A percentile compares a stretch with the other conserved stretches of the same genome.
Conservation (phyloP, 1,140 invertebrate species). For the Nylanderia fulva region DNA sequence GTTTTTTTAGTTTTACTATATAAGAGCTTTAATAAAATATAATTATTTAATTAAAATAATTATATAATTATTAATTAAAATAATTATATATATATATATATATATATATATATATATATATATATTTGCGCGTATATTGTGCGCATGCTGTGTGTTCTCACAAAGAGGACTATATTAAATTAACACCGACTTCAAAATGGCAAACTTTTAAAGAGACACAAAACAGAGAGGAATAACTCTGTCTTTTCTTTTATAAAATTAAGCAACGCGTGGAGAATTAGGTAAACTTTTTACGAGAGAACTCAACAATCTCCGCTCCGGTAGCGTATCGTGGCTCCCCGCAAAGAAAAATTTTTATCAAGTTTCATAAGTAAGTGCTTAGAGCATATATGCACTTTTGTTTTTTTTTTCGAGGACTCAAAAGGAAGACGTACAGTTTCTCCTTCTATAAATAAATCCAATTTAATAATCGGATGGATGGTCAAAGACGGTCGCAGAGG, state of each 20-base stretch:
- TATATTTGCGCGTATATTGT: background rate
- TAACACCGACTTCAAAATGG: background rate
- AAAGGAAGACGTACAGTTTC: too few species aligned
- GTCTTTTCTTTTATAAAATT: conserved; percentile 23
- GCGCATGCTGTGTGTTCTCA: background rate
- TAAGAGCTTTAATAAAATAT: background rate
- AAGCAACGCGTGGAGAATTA: conserved; percentile 45
- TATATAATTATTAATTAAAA: background rate
- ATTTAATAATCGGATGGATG: conserved; percentile 8
- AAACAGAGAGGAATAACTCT: background rate
- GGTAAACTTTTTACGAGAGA: conserved; percentile 39
- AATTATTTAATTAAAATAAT: background rate
- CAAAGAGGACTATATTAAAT: background rate
- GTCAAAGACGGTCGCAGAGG: background rate
- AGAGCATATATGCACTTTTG: background rate
- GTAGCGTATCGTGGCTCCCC: background rate
- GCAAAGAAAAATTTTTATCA: conserved; percentile 35
- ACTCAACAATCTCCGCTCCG: conserved; percentile 23
- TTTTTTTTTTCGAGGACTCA: background rate
- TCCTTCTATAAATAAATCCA: background rate
- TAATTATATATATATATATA: background rate
- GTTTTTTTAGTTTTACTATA: background rate
- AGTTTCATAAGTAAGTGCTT: conserved; percentile 39
- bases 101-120: background rate
- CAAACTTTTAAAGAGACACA: background rate